A percentile compares a stretch with the other conserved stretches of the same genome.
These are phyloP conservation scores for Myripristis jacobus DNA, from an alignment of 2,797 vertebrate genomes.

Conservation along the genomic window DNA sequence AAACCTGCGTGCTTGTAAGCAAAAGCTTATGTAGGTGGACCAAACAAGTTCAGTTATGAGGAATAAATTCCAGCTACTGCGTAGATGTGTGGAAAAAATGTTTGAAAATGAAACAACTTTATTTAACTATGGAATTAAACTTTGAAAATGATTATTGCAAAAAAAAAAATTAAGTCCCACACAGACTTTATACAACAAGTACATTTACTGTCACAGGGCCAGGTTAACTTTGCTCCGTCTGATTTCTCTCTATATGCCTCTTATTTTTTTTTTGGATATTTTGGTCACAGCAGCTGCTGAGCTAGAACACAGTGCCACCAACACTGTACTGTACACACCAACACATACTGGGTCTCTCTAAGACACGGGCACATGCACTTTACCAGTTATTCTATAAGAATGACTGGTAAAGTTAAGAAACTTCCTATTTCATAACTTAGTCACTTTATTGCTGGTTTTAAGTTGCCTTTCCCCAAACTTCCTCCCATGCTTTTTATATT, in stretches of 20 bases:
- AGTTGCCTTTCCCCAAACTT: no score
- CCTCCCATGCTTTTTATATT: no score
- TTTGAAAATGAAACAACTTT: not conserved
- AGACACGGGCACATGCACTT: not conserved
- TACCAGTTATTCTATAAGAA: not conserved
- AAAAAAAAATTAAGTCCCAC: no score
- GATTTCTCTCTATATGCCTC: constrained; percentile 10
- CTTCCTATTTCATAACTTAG: no score
- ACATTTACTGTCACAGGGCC: no score
- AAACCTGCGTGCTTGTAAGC: not conserved
- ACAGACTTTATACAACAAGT: no score
- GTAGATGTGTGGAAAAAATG: not conserved
- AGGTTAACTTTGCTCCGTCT: not conserved
- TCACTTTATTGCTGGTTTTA: no score
- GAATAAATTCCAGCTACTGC: not conserved
- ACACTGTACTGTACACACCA: not conserved
- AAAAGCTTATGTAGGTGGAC: not conserved
- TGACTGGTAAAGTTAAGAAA: no score
- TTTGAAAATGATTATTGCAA: no score
- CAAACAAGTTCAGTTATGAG: not conserved
- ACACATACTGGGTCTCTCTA: no score
- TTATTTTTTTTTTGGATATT: no score
- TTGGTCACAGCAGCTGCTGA: constrained; percentile 32
- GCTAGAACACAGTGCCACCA: constrained; percentile 37
- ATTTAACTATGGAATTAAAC: no score